Percentiles rank a stretch among this genome's conserved stretches.
phyloP scores from a whole-genome alignment of 2,113 vertebrate species.

The Mirza zaza region DNA sequence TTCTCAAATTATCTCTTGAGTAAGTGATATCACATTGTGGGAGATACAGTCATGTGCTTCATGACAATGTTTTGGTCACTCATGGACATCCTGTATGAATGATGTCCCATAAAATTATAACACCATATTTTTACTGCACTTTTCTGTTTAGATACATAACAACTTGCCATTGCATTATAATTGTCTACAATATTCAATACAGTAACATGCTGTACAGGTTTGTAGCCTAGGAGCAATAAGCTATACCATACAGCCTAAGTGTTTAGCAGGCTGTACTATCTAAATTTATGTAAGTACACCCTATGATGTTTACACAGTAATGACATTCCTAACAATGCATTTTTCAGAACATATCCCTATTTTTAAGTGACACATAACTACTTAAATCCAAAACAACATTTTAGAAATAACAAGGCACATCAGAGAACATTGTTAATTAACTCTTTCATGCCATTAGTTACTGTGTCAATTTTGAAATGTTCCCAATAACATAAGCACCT shows the following conservation, averaged over 20 bases:
- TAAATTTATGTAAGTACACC: neutral
- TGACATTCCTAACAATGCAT: neutral
- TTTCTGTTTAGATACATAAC: neutral
- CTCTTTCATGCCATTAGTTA: neutral
- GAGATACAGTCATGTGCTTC: neutral
- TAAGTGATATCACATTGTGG: neutral
- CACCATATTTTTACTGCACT: neutral
- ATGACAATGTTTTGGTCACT: neutral
- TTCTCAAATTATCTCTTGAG: slow-evolving; percentile 51
- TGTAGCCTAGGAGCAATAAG: neutral
- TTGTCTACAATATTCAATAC: neutral
- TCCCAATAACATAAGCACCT: neutral
- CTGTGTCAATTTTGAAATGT: neutral
- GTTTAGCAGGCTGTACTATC: no score
- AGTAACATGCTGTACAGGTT: neutral
- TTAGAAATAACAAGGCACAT: neutral
- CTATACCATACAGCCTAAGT: neutral
- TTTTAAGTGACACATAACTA: neutral
- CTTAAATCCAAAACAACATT: neutral
- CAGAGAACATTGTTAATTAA: slow-evolving; percentile 13
- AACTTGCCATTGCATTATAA: neutral
- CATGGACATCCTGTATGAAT: neutral
- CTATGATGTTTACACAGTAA: neutral
- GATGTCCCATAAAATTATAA: neutral
- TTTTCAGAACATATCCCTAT: neutral